A percentile compares a stretch with the other conserved stretches of the same genome.
Evolutionary conservation across 2,113 vertebrate genomes (phyloP).

Genomic region (Oceanodroma tethys): DNA sequence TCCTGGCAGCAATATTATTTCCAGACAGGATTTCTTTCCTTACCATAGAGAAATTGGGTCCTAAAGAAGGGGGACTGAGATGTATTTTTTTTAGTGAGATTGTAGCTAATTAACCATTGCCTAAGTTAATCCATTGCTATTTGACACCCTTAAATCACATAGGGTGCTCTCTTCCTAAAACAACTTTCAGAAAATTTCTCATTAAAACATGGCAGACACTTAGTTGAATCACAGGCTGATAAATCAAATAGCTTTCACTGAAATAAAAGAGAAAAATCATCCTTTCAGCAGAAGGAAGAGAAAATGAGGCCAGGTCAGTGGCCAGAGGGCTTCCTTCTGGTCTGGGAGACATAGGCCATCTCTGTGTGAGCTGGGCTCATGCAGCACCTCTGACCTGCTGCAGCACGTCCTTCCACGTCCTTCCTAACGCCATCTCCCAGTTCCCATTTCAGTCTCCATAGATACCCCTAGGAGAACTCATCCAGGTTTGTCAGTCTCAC

Average conservation of each 20-base stretch:
- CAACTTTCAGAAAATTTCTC: not conserved
- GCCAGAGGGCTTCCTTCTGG: not conserved
- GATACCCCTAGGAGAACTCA: not conserved
- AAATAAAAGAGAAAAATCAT: not conserved
- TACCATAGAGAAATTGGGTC: not conserved
- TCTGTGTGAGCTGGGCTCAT: not conserved
- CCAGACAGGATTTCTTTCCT: not conserved
- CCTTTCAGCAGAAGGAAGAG: not conserved
- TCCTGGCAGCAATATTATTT: not conserved
- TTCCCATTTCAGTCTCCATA: not conserved
- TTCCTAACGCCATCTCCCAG: not conserved
- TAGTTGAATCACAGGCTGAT: not conserved
- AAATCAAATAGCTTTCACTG: not conserved
- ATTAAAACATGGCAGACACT: not conserved
- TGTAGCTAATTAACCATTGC: not conserved
- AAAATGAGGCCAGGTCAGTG: not conserved
- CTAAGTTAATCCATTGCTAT: not conserved
- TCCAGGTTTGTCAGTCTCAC: not conserved
- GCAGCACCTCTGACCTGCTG: not conserved
- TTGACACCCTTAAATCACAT: not conserved
- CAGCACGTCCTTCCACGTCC: not conserved
- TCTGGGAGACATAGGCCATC: no score
- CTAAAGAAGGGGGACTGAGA: not conserved
- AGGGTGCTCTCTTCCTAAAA: not conserved
- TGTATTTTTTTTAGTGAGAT: not conserved